Evolutionary conservation across 2,888 invertebrate species (phyloP), one percentile per base, ranked within the genome.

Genomic region (Xestia rhomboidea): DNA sequence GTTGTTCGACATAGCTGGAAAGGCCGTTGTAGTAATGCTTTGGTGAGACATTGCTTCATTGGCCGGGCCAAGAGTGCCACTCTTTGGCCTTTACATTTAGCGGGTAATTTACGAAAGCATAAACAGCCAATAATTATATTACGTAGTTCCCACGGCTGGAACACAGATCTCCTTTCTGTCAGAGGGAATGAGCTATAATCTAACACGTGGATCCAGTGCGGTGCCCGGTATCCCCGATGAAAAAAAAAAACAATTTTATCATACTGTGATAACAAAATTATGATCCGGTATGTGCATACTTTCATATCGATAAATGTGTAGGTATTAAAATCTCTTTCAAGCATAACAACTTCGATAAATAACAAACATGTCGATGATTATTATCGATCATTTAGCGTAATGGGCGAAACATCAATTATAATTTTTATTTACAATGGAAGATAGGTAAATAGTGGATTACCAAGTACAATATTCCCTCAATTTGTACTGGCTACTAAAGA

Each of bases 401-500:
- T 15, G 6, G 13, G 38, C 41, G n/a, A 38, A 64, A 41, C 15
- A n/a, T 38, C 18, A 24, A 27, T 38, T 38, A 38, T 11, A 27
- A 18, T 38, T 69, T 38, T 44, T 30, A 49, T 41, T 54, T 46
- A 64, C 51, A 2, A 24, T 34, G 4, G 4, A 11, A 49, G 27
- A 34, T 73, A 49, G 27, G 27, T 73, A 72, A 44, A 49, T 62
- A 49, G 27, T 70, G 3, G n/a, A 41, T 67, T 60, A 30, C 8
- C 24, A 44, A 49, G 49, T 51, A 72, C 72, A 54, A 8, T 30
- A 79, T 60, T n/a, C 11, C 11, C 27, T 34, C 60, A 51, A 51
- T 44, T 79, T 27, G 30, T 78, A 78, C 21, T 30, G 21, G 18
- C 7, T 54, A 2, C 13, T 27, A 24, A 30, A 8, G 46, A 76